Base-by-base conservation (phyloP, 2,797 vertebrate species). In the Benthosema pterotum region DNA sequence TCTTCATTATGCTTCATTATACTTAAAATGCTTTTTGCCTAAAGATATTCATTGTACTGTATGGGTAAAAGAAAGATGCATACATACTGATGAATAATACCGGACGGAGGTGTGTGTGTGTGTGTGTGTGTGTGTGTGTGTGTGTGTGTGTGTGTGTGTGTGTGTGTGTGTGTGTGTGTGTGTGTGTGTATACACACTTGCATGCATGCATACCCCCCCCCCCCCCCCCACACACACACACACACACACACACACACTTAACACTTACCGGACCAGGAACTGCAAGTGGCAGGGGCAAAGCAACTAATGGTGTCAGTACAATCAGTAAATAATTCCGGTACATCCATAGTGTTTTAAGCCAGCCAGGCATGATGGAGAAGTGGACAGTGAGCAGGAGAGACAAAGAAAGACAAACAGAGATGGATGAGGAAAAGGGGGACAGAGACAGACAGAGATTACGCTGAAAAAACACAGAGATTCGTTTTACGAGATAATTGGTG, bases 251-350 rank as follows among this genome's bases (percentile, higher is more conserved):
- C 17, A 51, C 0, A 15, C 43, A 85, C 62, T 78, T 22, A 22
- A 22, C 22, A 22, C 93, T 93, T 94, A 98, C 95, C 90, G 89
- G 68, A 7, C 75, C 71, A 0, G 79, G 85, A 50, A 93, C 0
- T 6, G 65, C 59, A 68, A 98, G 65, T 11, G 94, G 95, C 67
- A 97, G 87, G 14, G 95, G 88, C 11, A 96, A 77, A 22, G 92
- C 62, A 8, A 92, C 0, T 8, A 96, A 28, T 15, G 94, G 95
- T 1, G 91, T 74, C 3, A 94, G 1, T 16, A 93, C 0, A 19
- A 80, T 49, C 17, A 94, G 62, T 60, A 96, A 62, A 54, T 95
- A 95, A 70, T 87, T 94, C 69, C 90, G 91, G 69, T 86, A 89
- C 57, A 86, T 89, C 86, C 91, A 89, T 5, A 91, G 8, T 59